Evolutionary conservation across 2,113 vertebrate genomes (phyloP), one percentile per base, ranked within the genome.

Genomic region (Xenopus laevis): DNA sequence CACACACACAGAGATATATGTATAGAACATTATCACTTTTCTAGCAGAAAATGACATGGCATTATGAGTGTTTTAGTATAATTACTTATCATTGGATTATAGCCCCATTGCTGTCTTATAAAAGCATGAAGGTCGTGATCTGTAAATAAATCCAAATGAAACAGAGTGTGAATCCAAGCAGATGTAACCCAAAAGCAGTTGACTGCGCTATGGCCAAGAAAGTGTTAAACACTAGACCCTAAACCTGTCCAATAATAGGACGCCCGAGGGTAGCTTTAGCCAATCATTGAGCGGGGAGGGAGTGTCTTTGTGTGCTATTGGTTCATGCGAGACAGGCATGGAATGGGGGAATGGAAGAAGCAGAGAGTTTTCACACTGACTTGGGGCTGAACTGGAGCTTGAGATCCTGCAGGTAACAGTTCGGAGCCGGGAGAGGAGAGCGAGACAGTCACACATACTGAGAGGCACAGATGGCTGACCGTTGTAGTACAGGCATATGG

Each of bases 371-470:
- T 27, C 23, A 27, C 23, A 27, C 23, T 27, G 23, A 69, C 74
- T 68, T 53, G 58, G 4, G 23, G 23, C 23, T 76, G 73, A 68
- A 61, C 72, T 74, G 72, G 65, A 60, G 72, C 63, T 74, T 61
- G 74, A 55, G 73, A 75, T 75, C 58, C 45, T 75, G 74, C 74
- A 76, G 74, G 74, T 76, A 76, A 53, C 57, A 68, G 33, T 68
- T 47, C 60, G 55, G 16, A 68, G 57, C 44, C 33, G 30, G 45
- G 33, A 65, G 16, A 45, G 23, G 23, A 23, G 73, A 74, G 65
- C 40, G 63, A 50, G 65, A 27, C 23, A 27, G 4, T 45, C 17
- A 44, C 20, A 72, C 21, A 2, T 27, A 27, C 23, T 27, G 23
- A 65, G 15, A 27, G 65, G 17, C n/a, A 57, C 13, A 13, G 46